Percentiles rank a stretch among this genome's conserved stretches.
phyloP scores from a whole-genome alignment of 2,113 vertebrate genomes.

The Sialia sialis region DNA sequence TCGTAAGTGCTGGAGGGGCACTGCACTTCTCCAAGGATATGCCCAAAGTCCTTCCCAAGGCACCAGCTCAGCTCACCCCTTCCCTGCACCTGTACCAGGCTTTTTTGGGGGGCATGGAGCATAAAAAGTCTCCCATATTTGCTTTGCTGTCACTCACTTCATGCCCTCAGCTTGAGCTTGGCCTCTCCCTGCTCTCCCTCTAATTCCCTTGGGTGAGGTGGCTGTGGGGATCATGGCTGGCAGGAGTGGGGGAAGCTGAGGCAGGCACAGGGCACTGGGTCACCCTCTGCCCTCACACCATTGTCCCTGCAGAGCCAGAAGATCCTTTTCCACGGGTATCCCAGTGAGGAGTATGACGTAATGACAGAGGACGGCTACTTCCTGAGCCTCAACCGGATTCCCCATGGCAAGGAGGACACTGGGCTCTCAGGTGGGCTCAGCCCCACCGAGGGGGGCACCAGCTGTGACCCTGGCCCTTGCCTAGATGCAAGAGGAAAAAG shows the following conservation, averaged over 20 bases:
- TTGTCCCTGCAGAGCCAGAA: conserved; percentile 13
- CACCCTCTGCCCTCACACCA: neutral
- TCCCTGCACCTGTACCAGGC: neutral
- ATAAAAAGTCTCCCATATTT: neutral
- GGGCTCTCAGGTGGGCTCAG: neutral
- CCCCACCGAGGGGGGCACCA: neutral
- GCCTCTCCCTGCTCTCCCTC: neutral
- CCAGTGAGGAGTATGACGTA: neutral
- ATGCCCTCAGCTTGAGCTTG: neutral
- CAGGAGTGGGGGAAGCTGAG: neutral
- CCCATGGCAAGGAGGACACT: rapidly evolving
- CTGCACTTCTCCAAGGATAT: rapidly evolving
- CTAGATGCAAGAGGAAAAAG: neutral
- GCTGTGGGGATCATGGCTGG: rapidly evolving
- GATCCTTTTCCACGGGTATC: neutral
- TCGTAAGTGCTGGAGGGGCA: neutral
- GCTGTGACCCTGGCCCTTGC: neutral
- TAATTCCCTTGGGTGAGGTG: neutral
- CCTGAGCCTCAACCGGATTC: conserved; percentile 6
- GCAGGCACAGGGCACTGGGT: neutral
- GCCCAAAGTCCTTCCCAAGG: neutral
- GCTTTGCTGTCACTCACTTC: too few relatives aligned
- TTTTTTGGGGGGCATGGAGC: rapidly evolving
- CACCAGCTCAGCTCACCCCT: neutral
- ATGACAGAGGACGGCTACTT: neutral